phyloP scores from a whole-genome alignment of 2,113 vertebrate genomes.

The Cololabis saira region DNA sequence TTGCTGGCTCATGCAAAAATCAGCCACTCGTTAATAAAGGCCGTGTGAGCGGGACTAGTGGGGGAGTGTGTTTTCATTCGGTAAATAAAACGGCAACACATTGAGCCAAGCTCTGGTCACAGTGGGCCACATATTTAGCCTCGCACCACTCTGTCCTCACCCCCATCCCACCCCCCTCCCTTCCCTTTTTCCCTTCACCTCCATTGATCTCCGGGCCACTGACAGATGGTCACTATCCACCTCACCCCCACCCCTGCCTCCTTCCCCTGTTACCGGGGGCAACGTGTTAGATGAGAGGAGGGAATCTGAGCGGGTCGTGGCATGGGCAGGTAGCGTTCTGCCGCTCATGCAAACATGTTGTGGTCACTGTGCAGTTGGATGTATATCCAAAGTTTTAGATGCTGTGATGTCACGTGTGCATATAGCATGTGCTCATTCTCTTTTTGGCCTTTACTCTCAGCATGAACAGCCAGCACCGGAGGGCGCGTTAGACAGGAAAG shows the following conservation, averaged over 20 bases:
- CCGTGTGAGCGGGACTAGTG: conserved; percentile 53
- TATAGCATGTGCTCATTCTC: conserved; percentile 21
- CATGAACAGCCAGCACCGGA: conserved; percentile 43
- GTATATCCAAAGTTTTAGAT: conserved; percentile 7
- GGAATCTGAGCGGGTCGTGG: conserved; percentile 50
- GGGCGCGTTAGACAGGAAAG: conserved; percentile 5
- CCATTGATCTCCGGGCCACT: conserved; percentile 77
- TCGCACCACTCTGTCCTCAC: conserved; percentile 38
- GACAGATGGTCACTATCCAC: conserved; percentile 79
- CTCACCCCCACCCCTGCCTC: neutral
- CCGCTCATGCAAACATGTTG: neutral
- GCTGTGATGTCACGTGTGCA: conserved; percentile 6
- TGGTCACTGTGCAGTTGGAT: neutral
- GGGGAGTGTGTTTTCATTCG: conserved; percentile 57
- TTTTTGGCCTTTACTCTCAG: conserved; percentile 14
- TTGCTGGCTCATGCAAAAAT: conserved; percentile 27
- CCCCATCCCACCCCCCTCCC: neutral
- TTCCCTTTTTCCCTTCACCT: conserved; percentile 31
- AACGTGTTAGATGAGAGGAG: conserved; percentile 60
- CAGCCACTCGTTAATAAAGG: conserved; percentile 63
- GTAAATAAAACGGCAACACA: conserved; percentile 72
- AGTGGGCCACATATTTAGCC: conserved; percentile 75
- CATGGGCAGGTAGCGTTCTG: conserved; percentile 56
- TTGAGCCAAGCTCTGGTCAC: conserved; percentile 66
- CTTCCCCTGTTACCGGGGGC: conserved; percentile 64